Percentiles rank a stretch among this genome's conserved stretches.
Evolutionary conservation across 2,113 vertebrate genomes (phyloP).

Genomic region (Cyrtonyx montezumae): DNA sequence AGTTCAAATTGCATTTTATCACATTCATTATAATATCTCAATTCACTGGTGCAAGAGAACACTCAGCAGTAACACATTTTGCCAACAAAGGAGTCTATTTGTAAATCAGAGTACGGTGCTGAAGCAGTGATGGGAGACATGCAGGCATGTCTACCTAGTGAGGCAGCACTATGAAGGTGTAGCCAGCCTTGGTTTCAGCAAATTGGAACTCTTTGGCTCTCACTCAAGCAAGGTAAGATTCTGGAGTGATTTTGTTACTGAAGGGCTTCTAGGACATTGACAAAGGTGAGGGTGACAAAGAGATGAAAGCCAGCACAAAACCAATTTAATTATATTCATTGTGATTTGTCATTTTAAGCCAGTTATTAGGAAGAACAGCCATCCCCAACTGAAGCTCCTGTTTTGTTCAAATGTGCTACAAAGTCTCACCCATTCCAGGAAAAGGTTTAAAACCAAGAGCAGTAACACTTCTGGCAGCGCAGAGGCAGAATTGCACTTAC

Average conservation of each 20-base stretch:
- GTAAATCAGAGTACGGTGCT: slow-evolving; percentile 45
- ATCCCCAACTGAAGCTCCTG: neutral
- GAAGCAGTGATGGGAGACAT: neutral
- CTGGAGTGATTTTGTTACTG: neutral
- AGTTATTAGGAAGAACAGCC: neutral
- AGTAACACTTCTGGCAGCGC: neutral
- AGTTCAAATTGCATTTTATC: neutral
- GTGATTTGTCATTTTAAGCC: neutral
- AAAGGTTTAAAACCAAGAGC: neutral
- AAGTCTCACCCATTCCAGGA: neutral
- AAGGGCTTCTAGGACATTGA: neutral
- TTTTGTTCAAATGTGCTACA: neutral
- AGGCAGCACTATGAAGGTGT: neutral
- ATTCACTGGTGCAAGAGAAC: neutral
- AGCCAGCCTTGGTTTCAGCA: neutral
- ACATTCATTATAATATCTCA: neutral
- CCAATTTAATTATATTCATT: neutral
- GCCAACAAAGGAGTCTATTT: neutral
- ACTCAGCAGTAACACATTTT: neutral
- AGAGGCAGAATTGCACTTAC: neutral
- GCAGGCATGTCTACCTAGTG: neutral
- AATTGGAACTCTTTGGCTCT: neutral
- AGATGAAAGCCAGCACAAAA: neutral
- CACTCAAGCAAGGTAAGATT: neutral
- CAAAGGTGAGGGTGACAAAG: neutral